Conservation (phyloP, 2,797 vertebrate genomes). For the Sebastes umbrosus region DNA sequence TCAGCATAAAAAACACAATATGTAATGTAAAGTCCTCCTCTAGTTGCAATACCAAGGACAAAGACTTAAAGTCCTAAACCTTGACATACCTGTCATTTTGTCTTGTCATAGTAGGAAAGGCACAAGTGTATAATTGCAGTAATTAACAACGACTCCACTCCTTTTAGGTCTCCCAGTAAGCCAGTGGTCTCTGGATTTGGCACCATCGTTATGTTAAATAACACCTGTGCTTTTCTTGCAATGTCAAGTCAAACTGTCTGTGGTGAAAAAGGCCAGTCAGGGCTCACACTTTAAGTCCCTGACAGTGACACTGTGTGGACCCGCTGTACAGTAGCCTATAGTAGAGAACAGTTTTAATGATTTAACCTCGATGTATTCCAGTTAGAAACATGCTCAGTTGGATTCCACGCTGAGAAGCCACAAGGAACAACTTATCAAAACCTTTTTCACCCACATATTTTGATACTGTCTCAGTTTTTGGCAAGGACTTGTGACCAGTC, state of each 20-base stretch:
- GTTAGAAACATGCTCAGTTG: neutral
- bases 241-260: neutral
- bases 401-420: neutral
- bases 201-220: neutral
- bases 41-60: neutral
- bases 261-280: neutral
- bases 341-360: neutral
- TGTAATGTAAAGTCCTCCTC: neutral
- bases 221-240: neutral
- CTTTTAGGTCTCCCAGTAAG: neutral
- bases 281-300: neutral
- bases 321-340: neutral
- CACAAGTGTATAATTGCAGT: neutral
- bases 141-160: neutral
- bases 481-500: neutral
- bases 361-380: neutral
- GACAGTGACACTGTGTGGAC: neutral
- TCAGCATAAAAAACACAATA: neutral
- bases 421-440: neutral
- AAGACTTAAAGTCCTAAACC: neutral
- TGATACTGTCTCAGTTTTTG: neutral
- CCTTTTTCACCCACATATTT: neutral
- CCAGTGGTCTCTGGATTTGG: neutral
- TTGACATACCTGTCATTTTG: neutral
- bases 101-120: neutral